Evolutionary conservation across 2,113 vertebrate genomes (phyloP).

Genomic region (Actenoides hombroni): DNA sequence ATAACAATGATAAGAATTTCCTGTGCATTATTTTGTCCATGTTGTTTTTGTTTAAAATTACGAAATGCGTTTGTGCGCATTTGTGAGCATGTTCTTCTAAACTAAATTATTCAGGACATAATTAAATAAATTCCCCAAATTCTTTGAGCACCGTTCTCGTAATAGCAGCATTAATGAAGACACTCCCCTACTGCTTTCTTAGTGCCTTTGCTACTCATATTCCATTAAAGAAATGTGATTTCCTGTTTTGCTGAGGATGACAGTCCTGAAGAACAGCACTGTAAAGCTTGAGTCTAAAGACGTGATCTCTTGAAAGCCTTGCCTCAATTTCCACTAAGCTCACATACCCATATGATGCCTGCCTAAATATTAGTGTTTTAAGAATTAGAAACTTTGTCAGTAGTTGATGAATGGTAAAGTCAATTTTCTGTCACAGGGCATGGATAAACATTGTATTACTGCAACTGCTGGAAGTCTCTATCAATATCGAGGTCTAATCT

Average conservation of each 20-base stretch:
- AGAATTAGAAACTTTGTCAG: background rate
- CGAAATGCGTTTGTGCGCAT: background rate
- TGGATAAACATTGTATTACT: background rate
- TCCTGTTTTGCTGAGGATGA: background rate
- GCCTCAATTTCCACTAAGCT: background rate
- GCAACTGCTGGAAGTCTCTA: background rate
- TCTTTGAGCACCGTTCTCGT: background rate
- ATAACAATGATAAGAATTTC: slow-evolving; percentile 52
- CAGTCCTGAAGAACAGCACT: background rate
- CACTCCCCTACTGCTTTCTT: background rate
- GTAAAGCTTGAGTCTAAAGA: background rate
- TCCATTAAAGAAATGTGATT: background rate
- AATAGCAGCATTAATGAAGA: background rate
- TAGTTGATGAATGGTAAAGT: background rate
- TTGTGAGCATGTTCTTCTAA: background rate
- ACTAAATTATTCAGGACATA: background rate
- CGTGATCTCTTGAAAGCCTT: background rate
- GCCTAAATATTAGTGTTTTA: background rate
- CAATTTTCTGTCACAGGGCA: background rate
- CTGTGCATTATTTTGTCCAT: background rate
- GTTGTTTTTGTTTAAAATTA: background rate
- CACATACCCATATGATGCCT: background rate
- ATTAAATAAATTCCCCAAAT: slow-evolving; percentile 33
- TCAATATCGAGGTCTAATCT: background rate
- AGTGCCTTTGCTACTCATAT: background rate